phyloP scores from a whole-genome alignment of 64 coral and sea anemone species.

The Pachyseris speciosa region DNA sequence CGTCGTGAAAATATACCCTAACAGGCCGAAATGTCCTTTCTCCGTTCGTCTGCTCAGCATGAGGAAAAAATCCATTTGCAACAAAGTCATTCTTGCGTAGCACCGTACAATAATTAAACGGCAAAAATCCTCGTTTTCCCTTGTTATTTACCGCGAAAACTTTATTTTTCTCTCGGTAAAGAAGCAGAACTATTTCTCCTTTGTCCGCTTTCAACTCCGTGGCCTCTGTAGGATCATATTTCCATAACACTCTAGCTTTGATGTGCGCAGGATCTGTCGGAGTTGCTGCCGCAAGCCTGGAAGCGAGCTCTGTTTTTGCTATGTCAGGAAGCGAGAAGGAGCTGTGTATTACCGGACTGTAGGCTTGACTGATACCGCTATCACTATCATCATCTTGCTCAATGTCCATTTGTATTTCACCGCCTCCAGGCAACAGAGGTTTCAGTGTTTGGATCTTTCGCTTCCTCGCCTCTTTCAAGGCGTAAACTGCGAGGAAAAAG shows the following conservation, averaged over 20 bases:
- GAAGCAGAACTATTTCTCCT: slow-evolving; percentile 73
- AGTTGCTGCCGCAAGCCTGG: slow-evolving; percentile 42
- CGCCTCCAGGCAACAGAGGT: not conserved
- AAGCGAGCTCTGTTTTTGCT: slow-evolving; percentile 86
- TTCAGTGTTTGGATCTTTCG: slow-evolving; percentile 69
- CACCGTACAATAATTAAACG: slow-evolving; percentile 85
- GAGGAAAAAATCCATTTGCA: not conserved
- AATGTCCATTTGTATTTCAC: not conserved
- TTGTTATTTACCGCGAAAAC: slow-evolving; percentile 64
- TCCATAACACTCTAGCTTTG: slow-evolving; percentile 73
- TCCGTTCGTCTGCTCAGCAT: not conserved
- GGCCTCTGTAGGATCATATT: slow-evolving; percentile 28
- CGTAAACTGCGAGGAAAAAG: slow-evolving; percentile 69
- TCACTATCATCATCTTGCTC: slow-evolving; percentile 80
- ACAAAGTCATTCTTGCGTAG: slow-evolving; percentile 54
- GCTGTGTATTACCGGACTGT: slow-evolving; percentile 44
- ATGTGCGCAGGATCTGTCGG: slow-evolving; percentile 38
- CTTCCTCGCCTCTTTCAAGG: slow-evolving; percentile 64
- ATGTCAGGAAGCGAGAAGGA: slow-evolving; percentile 67
- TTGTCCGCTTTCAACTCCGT: slow-evolving; percentile 70
- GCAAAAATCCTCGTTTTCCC: slow-evolving; percentile 74
- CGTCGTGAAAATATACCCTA: not conserved
- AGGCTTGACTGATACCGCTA: slow-evolving; percentile 66
- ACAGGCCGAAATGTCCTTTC: not conserved
- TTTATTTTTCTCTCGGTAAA: slow-evolving; percentile 65